Percentiles rank a stretch among this genome's conserved stretches.
Evolutionary conservation across 2,797 vertebrate genomes (phyloP).

Genomic region (Hippopotamyrus pictus): DNA sequence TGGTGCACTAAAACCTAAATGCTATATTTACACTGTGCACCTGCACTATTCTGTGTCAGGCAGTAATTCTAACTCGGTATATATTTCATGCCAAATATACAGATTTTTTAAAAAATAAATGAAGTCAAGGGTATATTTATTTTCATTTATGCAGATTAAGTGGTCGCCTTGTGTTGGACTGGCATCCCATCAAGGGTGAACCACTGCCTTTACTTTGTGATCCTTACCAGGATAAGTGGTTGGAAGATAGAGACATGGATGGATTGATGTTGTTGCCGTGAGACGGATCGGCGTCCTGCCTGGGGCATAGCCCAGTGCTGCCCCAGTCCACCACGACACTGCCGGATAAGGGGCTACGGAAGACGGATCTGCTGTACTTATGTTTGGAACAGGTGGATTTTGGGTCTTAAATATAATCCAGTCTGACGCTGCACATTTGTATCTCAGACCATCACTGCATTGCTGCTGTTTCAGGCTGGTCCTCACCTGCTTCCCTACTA

Average conservation of each 20-base stretch:
- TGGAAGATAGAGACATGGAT: background rate
- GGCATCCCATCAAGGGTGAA: background rate
- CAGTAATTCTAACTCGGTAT: background rate
- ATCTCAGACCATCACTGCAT: constrained; percentile 27
- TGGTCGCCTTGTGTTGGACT: background rate
- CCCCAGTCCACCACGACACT: background rate
- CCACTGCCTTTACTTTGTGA: background rate
- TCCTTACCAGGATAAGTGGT: background rate
- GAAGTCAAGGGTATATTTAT: background rate
- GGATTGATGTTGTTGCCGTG: background rate
- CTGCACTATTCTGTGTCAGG: background rate
- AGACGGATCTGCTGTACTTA: background rate
- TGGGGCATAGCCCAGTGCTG: background rate
- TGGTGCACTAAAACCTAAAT: background rate
- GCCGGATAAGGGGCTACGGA: background rate
- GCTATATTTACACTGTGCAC: background rate
- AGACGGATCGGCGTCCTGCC: background rate
- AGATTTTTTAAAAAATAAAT: background rate
- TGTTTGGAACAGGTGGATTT: background rate
- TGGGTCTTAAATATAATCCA: constrained; percentile 32
- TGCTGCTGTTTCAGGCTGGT: background rate
- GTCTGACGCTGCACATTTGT: constrained; percentile 28
- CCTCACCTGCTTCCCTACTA: background rate
- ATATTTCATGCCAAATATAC: background rate
- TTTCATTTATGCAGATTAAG: background rate